Evolutionary conservation across 2,797 vertebrate species (phyloP).

Genomic region (Coranthus polyacanthus): DNA sequence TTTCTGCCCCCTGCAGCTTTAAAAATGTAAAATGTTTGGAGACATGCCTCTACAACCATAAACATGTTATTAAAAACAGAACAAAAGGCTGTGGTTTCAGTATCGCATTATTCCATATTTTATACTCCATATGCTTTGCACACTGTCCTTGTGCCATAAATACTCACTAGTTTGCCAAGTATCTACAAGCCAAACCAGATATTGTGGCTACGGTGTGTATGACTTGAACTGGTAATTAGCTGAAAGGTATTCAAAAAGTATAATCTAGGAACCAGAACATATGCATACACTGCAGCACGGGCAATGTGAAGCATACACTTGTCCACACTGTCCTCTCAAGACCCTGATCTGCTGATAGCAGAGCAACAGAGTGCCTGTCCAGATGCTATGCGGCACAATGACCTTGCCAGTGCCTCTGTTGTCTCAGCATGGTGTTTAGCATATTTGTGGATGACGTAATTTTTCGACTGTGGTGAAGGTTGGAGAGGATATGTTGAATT

Average conservation of each 20-base stretch:
- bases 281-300: conserved; percentile 37
- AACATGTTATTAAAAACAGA: too few species aligned
- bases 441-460: conserved; percentile 85
- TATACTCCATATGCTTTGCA: neutral
- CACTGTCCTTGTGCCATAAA: neutral
- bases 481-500: conserved; percentile 82
- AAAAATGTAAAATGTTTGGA: conserved; percentile 18
- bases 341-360: conserved; percentile 62
- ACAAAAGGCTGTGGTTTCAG: too few species aligned
- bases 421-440: conserved; percentile 83
- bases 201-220: neutral
- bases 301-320: conserved; percentile 31
- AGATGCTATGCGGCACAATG: conserved; percentile 85
- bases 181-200: neutral
- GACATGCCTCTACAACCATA: conserved; percentile 25
- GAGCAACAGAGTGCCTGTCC: conserved; percentile 69
- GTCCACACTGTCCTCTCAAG: conserved; percentile 51
- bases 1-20: too few species aligned
- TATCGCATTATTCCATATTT: too few species aligned
- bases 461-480: conserved; percentile 75
- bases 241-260: conserved; percentile 7
- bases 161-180: neutral
- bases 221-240: conserved; percentile 6
- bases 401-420: conserved; percentile 82
- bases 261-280: neutral